These are phyloP conservation scores for Notarius lentiginosus DNA, from an alignment of 2,113 vertebrate genomes.

Conservation along the genomic window DNA sequence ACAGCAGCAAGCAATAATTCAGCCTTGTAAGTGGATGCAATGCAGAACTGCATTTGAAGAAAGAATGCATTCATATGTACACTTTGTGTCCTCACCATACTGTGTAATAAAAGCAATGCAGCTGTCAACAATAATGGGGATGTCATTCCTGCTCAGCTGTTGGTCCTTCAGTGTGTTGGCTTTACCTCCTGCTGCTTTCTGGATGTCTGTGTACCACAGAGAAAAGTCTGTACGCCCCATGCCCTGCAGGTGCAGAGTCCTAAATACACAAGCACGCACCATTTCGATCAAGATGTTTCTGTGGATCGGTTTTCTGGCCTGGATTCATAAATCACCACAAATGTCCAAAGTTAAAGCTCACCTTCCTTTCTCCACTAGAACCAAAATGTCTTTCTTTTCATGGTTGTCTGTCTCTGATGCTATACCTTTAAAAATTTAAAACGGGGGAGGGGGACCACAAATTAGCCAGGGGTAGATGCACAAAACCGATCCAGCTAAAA, in stretches of 20 bases:
- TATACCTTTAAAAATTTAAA: conserved; percentile 70
- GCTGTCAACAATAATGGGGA: conserved; percentile 96
- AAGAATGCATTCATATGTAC: neutral
- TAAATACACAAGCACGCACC: conserved; percentile 58
- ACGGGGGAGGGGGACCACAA: neutral
- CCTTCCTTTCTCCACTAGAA: conserved; percentile 95
- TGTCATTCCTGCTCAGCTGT: conserved; percentile 91
- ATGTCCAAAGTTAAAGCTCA: conserved; percentile 59
- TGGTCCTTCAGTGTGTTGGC: conserved; percentile 88
- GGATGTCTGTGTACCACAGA: conserved; percentile 85
- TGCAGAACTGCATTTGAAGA: neutral
- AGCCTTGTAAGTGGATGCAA: neutral
- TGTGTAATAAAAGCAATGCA: conserved; percentile 97
- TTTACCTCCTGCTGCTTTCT: conserved; percentile 82
- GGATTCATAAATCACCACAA: neutral
- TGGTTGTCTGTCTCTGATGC: conserved; percentile 76
- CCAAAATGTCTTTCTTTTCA: conserved; percentile 90
- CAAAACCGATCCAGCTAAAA: neutral
- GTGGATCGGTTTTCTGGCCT: neutral
- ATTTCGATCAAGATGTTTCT: neutral
- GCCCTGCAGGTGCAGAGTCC: conserved; percentile 92
- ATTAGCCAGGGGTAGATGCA: neutral
- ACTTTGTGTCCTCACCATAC: conserved; percentile 60
- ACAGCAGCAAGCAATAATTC: neutral
- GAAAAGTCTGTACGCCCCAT: conserved; percentile 80